Evolutionary conservation across 2,888 invertebrate species (phyloP).

Genomic region (Mesorhabditis belari): DNA sequence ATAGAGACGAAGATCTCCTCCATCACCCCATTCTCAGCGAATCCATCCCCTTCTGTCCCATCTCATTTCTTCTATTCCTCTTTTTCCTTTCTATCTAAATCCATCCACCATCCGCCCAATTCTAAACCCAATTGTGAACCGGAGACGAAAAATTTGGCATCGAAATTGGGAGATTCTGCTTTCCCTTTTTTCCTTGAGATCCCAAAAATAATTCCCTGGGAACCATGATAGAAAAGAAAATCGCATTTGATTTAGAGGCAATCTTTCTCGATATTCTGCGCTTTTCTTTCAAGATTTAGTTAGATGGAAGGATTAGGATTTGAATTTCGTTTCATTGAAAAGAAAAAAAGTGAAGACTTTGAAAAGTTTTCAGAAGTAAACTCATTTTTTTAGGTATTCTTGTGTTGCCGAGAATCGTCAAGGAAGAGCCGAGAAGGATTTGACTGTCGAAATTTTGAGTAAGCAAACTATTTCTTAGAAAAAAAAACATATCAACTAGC

Average conservation of each 20-base stretch:
- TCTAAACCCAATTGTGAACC: not conserved
- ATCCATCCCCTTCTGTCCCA: not conserved
- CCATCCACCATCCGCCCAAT: not conserved
- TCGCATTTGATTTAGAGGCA: too few species aligned
- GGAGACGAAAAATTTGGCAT: not conserved
- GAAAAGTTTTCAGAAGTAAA: too few species aligned
- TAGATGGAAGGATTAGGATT: too few species aligned
- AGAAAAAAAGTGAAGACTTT: too few species aligned
- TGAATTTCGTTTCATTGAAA: too few species aligned
- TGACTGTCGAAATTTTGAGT: slow-evolving; percentile 63
- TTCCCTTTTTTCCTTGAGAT: not conserved
- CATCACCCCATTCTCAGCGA: not conserved
- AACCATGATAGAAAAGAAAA: not conserved
- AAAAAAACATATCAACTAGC: not conserved
- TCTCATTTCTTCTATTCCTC: not conserved
- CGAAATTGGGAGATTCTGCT: not conserved
- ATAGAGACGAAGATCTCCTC: too few species aligned
- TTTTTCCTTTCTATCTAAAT: not conserved
- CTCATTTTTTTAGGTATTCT: slow-evolving; percentile 58
- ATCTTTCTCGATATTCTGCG: too few species aligned
- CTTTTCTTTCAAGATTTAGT: too few species aligned
- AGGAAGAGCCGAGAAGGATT: slow-evolving; percentile 59
- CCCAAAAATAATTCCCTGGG: not conserved
- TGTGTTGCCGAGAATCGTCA: slow-evolving; percentile 62
- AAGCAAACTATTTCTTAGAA: slow-evolving; percentile 22